These are phyloP conservation scores for Dasyornis broadbenti DNA, from an alignment of 2,113 vertebrate species.

Conservation along the genomic window DNA sequence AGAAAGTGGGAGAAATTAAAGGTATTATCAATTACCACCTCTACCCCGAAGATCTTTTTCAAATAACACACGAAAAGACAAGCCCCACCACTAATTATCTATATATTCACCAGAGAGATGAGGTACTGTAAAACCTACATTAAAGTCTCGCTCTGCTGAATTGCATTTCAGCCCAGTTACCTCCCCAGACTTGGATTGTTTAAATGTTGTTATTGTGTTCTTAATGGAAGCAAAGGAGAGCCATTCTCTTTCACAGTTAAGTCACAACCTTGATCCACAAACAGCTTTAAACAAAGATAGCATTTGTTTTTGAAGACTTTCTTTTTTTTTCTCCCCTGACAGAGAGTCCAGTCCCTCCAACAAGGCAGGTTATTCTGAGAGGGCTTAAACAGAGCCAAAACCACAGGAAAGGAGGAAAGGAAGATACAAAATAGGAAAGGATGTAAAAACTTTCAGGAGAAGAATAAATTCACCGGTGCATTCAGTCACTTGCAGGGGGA, in stretches of 20 bases:
- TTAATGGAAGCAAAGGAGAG: neutral
- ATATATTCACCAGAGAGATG: neutral
- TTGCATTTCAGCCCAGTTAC: neutral
- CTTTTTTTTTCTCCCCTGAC: neutral
- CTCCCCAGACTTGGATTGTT: neutral
- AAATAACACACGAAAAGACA: neutral
- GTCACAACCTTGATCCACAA: conserved; percentile 23
- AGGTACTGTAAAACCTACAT: neutral
- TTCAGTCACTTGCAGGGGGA: neutral
- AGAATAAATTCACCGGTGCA: fast-evolving
- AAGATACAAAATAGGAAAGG: neutral
- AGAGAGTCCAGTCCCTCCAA: neutral
- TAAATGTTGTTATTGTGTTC: neutral
- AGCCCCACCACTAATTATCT: neutral
- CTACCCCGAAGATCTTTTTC: neutral
- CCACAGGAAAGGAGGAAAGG: neutral
- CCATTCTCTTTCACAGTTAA: neutral
- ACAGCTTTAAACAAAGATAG: conserved; percentile 22
- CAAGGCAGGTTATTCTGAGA: neutral
- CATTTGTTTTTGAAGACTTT: neutral
- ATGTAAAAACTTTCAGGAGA: neutral
- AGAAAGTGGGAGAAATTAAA: neutral
- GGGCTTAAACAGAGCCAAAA: neutral
- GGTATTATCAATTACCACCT: neutral
- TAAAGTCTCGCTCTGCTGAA: neutral